These are phyloP conservation scores for Montipora cactus DNA, from an alignment of 64 coral and sea anemone species.

Conservation along the genomic window DNA sequence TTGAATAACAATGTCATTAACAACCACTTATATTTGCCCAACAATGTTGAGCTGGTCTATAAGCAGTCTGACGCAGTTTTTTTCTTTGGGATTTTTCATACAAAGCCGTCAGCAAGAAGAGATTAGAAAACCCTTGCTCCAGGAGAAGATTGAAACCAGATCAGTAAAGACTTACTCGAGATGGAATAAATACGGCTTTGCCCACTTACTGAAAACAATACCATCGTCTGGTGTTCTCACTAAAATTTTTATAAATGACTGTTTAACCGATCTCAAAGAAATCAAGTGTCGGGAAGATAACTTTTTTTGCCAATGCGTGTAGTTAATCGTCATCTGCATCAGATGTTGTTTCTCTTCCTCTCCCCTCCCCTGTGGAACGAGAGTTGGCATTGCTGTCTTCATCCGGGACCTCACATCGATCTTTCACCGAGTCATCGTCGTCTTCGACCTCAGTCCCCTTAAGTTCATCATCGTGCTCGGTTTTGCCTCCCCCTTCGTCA, in stretches of 20 bases:
- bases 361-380: constrained; percentile 3
- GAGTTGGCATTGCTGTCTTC: constrained; percentile 36
- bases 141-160: no score
- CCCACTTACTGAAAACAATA: no score
- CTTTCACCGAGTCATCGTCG: constrained; percentile 57
- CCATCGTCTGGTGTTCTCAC: background rate
- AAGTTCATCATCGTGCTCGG: constrained; percentile 65
- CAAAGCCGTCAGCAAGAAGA: no score
- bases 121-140: no score
- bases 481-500: constrained; percentile 53
- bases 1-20: no score
- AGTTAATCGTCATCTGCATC: constrained; percentile 22
- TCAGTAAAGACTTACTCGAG: no score
- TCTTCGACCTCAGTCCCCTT: constrained; percentile 76
- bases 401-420: constrained; percentile 39
- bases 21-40: no score
- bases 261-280: no score
- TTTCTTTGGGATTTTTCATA: no score
- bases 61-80: no score
- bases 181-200: no score
- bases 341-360: constrained; percentile 16
- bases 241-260: background rate
- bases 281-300: background rate
- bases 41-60: no score
- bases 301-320: background rate